Conservation (phyloP, 2,888 invertebrate species). For the Calameuta pallipes region DNA sequence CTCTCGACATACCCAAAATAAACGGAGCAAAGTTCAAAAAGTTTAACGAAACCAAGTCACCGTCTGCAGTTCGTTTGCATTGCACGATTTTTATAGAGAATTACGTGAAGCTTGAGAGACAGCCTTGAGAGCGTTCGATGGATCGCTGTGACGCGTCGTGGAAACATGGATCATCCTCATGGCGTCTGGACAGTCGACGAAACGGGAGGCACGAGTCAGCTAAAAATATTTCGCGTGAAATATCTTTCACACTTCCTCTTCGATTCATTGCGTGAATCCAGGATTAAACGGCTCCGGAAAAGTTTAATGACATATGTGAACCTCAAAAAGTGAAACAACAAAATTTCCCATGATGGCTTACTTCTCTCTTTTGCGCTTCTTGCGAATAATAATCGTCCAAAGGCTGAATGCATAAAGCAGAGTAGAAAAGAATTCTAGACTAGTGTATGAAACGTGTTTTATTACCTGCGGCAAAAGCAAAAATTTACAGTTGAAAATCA, state of each 20-base stretch:
- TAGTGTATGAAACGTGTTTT: neutral
- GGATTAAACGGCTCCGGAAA: neutral
- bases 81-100: neutral
- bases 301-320: neutral
- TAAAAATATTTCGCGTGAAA: neutral
- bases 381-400: too few species aligned
- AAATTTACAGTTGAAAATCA: too few species aligned
- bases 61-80: neutral
- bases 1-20: slow-evolving; percentile 29
- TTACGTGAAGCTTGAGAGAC: neutral
- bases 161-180: neutral
- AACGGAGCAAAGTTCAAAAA: slow-evolving; percentile 27
- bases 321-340: neutral
- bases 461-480: neutral
- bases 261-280: neutral
- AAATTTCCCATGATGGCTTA: neutral
- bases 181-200: neutral
- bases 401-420: too few species aligned
- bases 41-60: neutral
- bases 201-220: neutral
- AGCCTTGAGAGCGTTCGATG: neutral
- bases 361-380: too few species aligned
- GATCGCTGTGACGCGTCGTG: neutral
- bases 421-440: neutral
- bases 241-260: neutral